Base-by-base conservation (phyloP, 30 jellyfish, hydroid and myxozoan species). In the Morbakka virulenta region DNA sequence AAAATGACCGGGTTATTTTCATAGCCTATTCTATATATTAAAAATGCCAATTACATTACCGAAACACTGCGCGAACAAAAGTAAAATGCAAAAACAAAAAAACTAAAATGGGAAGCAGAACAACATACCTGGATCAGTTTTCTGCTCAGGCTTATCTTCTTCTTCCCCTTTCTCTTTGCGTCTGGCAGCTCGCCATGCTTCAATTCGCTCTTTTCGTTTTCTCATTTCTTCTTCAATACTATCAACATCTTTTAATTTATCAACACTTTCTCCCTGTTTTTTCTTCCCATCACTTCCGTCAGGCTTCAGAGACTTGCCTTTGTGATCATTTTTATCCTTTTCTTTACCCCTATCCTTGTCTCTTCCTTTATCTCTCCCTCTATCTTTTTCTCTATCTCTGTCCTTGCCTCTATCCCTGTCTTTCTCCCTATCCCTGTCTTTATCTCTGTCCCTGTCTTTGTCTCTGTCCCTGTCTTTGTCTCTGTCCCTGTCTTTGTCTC, bases 141-240 rank as follows among this genome's bases (percentile, higher is more conserved):
- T 67, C 23, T 29, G 21, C 23, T 29, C 92, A 17, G 57, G 12
- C 48, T 32, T 67, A 26, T 34, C 92, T 32, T 64, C 78, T 11
- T 69, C 83, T 32, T 53, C 85, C 2, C 65, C 82, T 14, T 48
- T 78, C n/a, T 77, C 92, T 24, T 77, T 78, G 32, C 57, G 67
- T 50, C 97, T 80, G 26, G 96, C 94, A 28, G 51, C 51, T 50
- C 97, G 68, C 99, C 99, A 94, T 41, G 94, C 95, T 79, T 94
- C 99, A 17, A 94, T 94, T 35, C 99, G 66, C 64, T 94, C 99
- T 51, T 85, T 87, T 50, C 99, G 68, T 32, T 82, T 94, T 64
- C 86, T 72, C 94, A 83, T 87, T 69, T 87, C 99, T 41, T 94
- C 99, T 64, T 87, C 97, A 53, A 75, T 78, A 50, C 84, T 87